Evolutionary conservation across 2,888 invertebrate genomes (phyloP).

Genomic region (Drosophila recens): DNA sequence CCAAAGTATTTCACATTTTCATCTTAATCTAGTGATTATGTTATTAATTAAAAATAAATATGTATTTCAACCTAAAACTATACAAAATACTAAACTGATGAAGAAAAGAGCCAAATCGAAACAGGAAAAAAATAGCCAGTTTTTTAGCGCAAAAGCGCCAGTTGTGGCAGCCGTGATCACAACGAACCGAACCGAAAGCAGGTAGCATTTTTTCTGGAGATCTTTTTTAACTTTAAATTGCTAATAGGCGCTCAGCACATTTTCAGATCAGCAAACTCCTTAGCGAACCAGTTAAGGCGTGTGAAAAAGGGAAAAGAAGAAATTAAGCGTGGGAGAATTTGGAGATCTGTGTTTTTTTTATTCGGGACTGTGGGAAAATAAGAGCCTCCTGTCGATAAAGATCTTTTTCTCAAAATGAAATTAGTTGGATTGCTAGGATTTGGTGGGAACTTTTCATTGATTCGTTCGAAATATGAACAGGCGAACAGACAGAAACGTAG

Average conservation of each 20-base stretch:
- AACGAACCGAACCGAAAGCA: constrained; percentile 21
- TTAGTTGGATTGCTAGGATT: constrained; percentile 41
- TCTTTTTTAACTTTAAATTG: constrained; percentile 37
- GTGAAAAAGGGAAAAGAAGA: constrained; percentile 19
- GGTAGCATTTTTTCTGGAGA: constrained; percentile 45
- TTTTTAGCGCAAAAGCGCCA: too few relatives aligned
- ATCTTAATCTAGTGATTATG: too few relatives aligned
- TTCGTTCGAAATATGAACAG: constrained; percentile 50
- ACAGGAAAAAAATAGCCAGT: too few relatives aligned
- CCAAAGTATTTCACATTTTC: too few relatives aligned
- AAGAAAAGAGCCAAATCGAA: too few relatives aligned
- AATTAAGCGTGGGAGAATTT: constrained; percentile 46
- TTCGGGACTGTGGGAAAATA: constrained; percentile 45
- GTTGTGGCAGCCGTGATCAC: too few relatives aligned
- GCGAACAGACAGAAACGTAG: constrained; percentile 53
- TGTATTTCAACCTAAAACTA: too few relatives aligned
- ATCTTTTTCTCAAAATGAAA: constrained; percentile 31
- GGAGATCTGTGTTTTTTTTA: constrained; percentile 5
- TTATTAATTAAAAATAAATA: too few relatives aligned
- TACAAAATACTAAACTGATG: too few relatives aligned
- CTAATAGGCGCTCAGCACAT: constrained; percentile 50
- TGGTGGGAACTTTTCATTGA: constrained; percentile 61
- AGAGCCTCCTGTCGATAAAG: constrained; percentile 52
- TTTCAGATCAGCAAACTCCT: background rate
- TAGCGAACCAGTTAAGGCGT: constrained; percentile 12